Base-by-base conservation (phyloP, 1,140 invertebrate species). In the Musca vetustissima region DNA sequence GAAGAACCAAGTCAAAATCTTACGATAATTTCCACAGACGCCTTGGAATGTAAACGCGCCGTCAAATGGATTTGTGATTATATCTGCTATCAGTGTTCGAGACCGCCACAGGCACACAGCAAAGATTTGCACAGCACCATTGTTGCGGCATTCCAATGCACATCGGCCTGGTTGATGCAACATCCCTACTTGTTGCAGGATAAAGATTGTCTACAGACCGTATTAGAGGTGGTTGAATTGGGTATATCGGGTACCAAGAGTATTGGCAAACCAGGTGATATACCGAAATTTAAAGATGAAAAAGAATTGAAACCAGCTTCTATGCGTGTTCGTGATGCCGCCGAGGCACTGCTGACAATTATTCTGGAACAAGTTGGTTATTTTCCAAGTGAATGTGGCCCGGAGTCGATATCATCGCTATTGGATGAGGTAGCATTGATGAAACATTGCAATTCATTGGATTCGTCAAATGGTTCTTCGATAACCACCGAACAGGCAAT, bases 1-100 rank as follows among this genome's bases (percentile, higher is more conserved):
- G 76, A 80, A 74, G 77, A 80, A 78, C 76, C 79, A 78, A 80
- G 76, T 71, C 78, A 77, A 78, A 80, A 80, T 83, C 70, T 80
- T 80, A 82, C 77, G 74, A 82, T 82, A 75, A 79, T 81, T 76
- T 80, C 78, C 73, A 77, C 77, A 93, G 92, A 95, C 86, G 90
- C 90, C 57, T 83, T 93, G 71, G 93, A 95, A 83, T 94, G 93
- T 80, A 93, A 94, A 85, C 86, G 95, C 76, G 93, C 95, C n/a
- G 94, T 99, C 4, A 96, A 97, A 81, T 97, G 97, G 96, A 89
- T 99, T 65, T 97, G 96, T 84, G 95, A 99, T 85, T 98, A 98
- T 82, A 98, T 99, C 74, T 90, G 93, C 25, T 92, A 92, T 82
- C 97, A 99, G 84, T 98, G 98, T 85, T 95, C 91, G 72, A 88